Base-by-base conservation (phyloP, 2,797 vertebrate species). In the Neosilurus hyrtlii region DNA sequence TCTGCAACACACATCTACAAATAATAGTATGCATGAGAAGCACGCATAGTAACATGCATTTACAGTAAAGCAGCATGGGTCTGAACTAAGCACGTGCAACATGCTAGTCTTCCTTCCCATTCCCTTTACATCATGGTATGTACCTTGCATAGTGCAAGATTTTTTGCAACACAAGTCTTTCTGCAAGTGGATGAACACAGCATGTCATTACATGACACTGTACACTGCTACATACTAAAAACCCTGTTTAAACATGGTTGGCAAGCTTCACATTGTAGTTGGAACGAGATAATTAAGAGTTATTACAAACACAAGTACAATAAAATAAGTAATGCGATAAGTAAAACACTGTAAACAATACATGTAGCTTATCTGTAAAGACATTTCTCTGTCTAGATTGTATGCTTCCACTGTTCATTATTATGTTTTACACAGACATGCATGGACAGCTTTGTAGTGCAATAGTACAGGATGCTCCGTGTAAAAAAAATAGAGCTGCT, bases 1-100 rank as follows among this genome's bases (percentile, higher is more conserved):
- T 88, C 88, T 90, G 91, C 91, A 59, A 37, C 56, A 43, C 56
- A 75, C 11, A 20, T 22, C 5, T 76, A 61, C 22, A 76, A 56
- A n/a, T 3, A 4, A 18, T 35, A n/a, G 30, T 26, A 61, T 61
- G 57, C 74, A 76, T 4, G 30, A 61, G 11, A 93, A 90, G 90
- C 90, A 92, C 52, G 63, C 67, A 57, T 7, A 22, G 9, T n/a
- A 49, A 63, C 3, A 1, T n/a, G 26, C 37, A 16, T 78, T 82
- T 57, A 74, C 56, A 63, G 63, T 61, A 63, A 85, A 83, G 52
- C 30, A 86, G 61, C 62, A 86, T 72, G 76, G 66, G 83, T 85
- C 87, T 80, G 79, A 82, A 71, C 68, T 83, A 20, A 86, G 79
- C 85, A 83, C 59, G 74, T 78, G 77, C 81, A 52, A 59, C 79